Base-by-base conservation (phyloP, 2,113 vertebrate species). In the Mustela lutreola region DNA sequence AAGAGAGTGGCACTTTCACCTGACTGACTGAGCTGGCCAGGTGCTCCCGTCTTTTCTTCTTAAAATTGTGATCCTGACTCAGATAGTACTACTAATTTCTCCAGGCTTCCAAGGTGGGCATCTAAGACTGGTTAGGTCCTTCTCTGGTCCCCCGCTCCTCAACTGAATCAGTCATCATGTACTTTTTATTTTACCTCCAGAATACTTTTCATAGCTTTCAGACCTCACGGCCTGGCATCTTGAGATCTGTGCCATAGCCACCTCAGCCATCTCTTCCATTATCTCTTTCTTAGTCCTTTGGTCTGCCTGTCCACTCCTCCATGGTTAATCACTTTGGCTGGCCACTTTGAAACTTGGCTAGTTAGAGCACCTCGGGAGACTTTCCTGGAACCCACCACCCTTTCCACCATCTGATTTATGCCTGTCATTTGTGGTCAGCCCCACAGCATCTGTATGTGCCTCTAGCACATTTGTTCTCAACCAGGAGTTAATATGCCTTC, bases 111-210 rank as follows among this genome's bases (percentile, higher is more conserved):
- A 81, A 89, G 26, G 9, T 24, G 71, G 81, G 65, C 81, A 65
- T 93, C n/a, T 81, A 75, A 71, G 70, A 63, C 11, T 5, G 19
- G 65, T 81, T 76, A 24, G 86, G 4, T 86, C 33, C 39, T 67
- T 67, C 63, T 84, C 4, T 85, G 18, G 26, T 63, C 31, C 10
- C 10, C 6, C 73, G 0, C 4, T 65, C 65, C 18, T 92, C 78
- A 71, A 0, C 31, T 63, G 56, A 63, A 11, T 19, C 36, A 80
- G 53, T 60, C 36, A 56, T 67, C n/a, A 22, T 6, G 31, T 42
- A n/a, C n/a, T 71, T 92, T 95, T 95, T 75, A 36, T 87, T 93
- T 95, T 73, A 75, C n/a, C n/a, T 31, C 42, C 7, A 62, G 8
- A 21, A 5, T 93, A 58, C 4, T 45, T 45, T 93, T 93, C 8